These are phyloP conservation scores for Listrodromus nycthemerus DNA, from an alignment of 2,888 invertebrate species.

Conservation along the genomic window DNA sequence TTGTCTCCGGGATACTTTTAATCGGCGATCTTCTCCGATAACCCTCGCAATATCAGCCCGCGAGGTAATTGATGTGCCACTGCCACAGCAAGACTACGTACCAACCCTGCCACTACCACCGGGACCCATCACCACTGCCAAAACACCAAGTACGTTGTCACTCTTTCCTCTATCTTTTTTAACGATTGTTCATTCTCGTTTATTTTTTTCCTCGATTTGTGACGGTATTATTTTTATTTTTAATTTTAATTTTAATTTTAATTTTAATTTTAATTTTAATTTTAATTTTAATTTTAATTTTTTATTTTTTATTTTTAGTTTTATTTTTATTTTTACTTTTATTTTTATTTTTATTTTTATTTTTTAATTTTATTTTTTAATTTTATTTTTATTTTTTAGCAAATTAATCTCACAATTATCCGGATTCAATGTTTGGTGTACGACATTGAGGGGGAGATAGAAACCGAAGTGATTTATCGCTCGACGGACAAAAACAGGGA, in stretches of 20 bases:
- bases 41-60: conserved; percentile 74
- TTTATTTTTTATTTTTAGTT: not conserved
- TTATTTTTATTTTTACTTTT: not conserved
- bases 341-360: not conserved
- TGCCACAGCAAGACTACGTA: conserved; percentile 84
- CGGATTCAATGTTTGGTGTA: not conserved
- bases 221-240: not conserved
- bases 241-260: not conserved
- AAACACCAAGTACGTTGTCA: conserved; percentile 78
- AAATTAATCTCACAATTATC: not conserved
- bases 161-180: conserved; percentile 44
- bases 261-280: not conserved
- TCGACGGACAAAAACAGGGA: not conserved
- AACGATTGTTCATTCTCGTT: conserved; percentile 14
- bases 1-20: conserved; percentile 74
- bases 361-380: too few relatives aligned
- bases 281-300: not conserved
- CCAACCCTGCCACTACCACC: conserved; percentile 86
- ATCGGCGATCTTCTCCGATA: conserved; percentile 70
- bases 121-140: conserved; percentile 86
- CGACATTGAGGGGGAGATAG: not conserved
- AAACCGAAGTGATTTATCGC: not conserved
- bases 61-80: conserved; percentile 81
- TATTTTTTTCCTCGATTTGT: conserved; percentile 1
- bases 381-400: not conserved